Conservation (phyloP, 2,113 vertebrate species). For the Hippocampus comes region DNA sequence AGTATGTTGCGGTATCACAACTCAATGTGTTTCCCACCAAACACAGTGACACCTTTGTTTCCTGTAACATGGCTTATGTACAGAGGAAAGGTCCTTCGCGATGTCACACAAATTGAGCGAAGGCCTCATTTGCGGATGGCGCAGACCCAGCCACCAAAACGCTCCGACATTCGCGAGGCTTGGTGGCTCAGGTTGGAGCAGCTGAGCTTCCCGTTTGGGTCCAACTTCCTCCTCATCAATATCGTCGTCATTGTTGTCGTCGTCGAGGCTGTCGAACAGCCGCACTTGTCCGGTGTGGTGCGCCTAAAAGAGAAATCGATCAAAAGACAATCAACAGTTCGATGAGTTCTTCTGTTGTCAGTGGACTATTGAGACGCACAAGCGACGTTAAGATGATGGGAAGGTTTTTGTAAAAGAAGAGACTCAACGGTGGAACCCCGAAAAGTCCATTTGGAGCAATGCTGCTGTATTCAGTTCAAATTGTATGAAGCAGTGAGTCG, state of each 20-base stretch:
- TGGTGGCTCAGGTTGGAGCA: slow-evolving; percentile 56
- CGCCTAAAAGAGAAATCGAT: slow-evolving; percentile 4
- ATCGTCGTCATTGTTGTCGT: too few species aligned
- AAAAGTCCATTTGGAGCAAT: background rate
- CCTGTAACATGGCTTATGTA: slow-evolving; percentile 15
- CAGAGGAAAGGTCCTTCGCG: slow-evolving; percentile 28
- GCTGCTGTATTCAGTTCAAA: too few species aligned
- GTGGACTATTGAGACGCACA: background rate
- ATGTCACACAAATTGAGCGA: slow-evolving; percentile 8
- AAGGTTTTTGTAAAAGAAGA: background rate
- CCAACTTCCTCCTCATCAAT: slow-evolving; percentile 60
- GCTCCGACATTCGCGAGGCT: slow-evolving; percentile 46
- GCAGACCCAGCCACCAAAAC: slow-evolving; percentile 53
- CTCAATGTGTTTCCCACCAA: slow-evolving; percentile 13
- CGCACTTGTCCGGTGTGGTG: slow-evolving; percentile 27
- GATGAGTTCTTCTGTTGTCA: background rate
- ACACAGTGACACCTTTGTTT: slow-evolving; percentile 22
- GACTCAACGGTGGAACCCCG: background rate
- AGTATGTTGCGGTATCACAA: slow-evolving; percentile 23
- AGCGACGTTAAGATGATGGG: background rate
- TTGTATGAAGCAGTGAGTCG: too few species aligned
- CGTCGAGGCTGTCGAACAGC: slow-evolving; percentile 2
- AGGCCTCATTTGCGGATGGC: slow-evolving; percentile 47
- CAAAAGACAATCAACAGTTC: background rate
- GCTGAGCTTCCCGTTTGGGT: slow-evolving; percentile 64